These are phyloP conservation scores for Peucedramus taeniatus DNA, from an alignment of 2,113 vertebrate species.

Conservation along the genomic window DNA sequence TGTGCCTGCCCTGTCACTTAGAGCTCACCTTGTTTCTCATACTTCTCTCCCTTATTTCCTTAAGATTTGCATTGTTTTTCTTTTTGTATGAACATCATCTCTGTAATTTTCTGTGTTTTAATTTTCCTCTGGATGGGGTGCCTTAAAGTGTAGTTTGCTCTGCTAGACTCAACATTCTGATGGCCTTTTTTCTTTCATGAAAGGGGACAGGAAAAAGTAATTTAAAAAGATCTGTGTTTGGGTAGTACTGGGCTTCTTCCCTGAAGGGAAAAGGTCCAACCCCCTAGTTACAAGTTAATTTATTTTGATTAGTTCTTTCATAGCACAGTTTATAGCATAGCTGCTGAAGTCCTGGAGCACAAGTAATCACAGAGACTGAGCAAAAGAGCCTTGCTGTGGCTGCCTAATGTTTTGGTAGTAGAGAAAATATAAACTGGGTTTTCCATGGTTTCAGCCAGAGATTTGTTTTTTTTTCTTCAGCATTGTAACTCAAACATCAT, in stretches of 20 bases:
- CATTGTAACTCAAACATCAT: conserved; percentile 12
- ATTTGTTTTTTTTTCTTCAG: conserved; percentile 26
- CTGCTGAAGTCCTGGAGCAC: conserved; percentile 8
- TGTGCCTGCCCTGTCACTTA: not conserved
- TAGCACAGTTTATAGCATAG: not conserved
- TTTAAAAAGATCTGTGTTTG: not conserved
- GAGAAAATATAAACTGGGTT: conserved; percentile 43
- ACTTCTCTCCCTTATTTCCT: not conserved
- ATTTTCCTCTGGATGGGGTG: not conserved
- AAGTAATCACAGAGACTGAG: not conserved
- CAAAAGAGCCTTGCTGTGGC: not conserved
- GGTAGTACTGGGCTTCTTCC: not conserved
- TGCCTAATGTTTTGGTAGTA: conserved; percentile 2
- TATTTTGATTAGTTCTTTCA: conserved; percentile 28
- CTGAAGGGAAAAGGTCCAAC: not conserved
- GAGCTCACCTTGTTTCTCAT: not conserved
- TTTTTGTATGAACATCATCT: not conserved
- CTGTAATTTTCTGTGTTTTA: not conserved
- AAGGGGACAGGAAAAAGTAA: not conserved
- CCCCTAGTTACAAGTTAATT: not conserved
- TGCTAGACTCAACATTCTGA: not conserved
- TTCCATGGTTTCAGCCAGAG: conserved; percentile 15
- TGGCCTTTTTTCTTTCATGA: not conserved
- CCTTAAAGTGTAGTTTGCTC: not conserved
- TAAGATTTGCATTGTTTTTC: not conserved